Evolutionary conservation across 2,797 vertebrate species (phyloP).

Genomic region (Alfaro cultratus): DNA sequence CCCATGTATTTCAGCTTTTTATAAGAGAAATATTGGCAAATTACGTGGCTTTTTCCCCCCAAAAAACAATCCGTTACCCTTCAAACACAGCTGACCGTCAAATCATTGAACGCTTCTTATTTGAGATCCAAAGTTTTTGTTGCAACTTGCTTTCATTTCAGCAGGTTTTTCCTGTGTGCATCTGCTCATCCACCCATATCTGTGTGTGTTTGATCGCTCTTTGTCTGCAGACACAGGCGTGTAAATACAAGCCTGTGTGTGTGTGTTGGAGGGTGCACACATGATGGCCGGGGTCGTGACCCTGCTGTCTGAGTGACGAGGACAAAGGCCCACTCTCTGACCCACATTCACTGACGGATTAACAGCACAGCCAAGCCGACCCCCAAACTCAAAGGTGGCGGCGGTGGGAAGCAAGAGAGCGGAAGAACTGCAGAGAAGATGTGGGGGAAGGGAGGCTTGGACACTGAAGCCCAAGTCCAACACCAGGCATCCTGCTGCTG

Average conservation of each 20-base stretch:
- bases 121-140: constrained; percentile 15
- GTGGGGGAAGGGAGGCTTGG: constrained; percentile 5
- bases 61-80: background rate
- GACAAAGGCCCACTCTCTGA: constrained; percentile 70
- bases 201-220: constrained; percentile 33
- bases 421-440: constrained; percentile 12
- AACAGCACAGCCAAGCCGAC: constrained; percentile 61
- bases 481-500: constrained; percentile 30
- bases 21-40: background rate
- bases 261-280: constrained; percentile 7
- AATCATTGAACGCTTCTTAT: constrained; percentile 1
- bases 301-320: constrained; percentile 72
- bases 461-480: constrained; percentile 21
- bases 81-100: background rate
- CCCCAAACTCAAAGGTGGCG: constrained; percentile 46
- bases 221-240: constrained; percentile 31
- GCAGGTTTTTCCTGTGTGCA: constrained; percentile 32
- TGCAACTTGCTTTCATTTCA: constrained; percentile 21
- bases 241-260: constrained; percentile 25
- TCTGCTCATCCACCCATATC: constrained; percentile 34
- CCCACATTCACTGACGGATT: constrained; percentile 79
- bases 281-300: constrained; percentile 61
- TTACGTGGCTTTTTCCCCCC: background rate
- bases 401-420: constrained; percentile 12
- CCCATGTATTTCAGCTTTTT: background rate